A percentile compares a stretch with the other conserved stretches of the same genome.
phyloP scores from a whole-genome alignment of 2,888 invertebrate genomes.

The Aporophyla lueneburgensis region DNA sequence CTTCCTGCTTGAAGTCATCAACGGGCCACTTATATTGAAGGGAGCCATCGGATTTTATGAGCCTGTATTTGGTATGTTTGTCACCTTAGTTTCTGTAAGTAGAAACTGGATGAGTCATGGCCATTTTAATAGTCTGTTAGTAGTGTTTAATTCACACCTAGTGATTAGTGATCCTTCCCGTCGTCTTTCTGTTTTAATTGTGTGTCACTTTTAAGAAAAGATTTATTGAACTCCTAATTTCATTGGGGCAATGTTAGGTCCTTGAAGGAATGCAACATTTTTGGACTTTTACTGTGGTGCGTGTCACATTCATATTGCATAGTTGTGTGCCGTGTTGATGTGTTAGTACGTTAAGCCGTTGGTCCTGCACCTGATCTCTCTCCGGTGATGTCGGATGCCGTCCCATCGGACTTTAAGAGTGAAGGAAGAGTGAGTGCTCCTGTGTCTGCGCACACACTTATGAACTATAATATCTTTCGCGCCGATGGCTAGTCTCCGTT shows the following conservation, averaged over 20 bases:
- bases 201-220: not conserved
- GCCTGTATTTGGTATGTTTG: conserved; percentile 28
- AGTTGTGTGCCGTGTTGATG: too few species aligned
- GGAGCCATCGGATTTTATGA: conserved; percentile 52
- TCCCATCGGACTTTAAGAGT: too few species aligned
- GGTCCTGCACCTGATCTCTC: too few species aligned
- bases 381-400: too few species aligned
- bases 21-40: conserved; percentile 45
- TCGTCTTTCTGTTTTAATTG: not conserved
- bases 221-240: not conserved
- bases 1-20: conserved; percentile 77
- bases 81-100: conserved; percentile 18
- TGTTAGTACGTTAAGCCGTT: too few species aligned
- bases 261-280: not conserved
- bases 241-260: not conserved
- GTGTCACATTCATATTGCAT: too few species aligned
- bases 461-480: too few species aligned
- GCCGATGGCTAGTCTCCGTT: too few species aligned
- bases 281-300: not conserved
- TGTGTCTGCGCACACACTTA: too few species aligned
- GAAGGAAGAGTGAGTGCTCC: too few species aligned
- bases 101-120: conserved; percentile 14
- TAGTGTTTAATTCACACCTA: conserved; percentile 36
- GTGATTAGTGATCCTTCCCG: conserved; percentile 10
- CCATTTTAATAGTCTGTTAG: conserved; percentile 24